Percentiles rank a stretch among this genome's conserved stretches.
Conservation (phyloP, 2,797 vertebrate genomes). For the Pristis pectinata region DNA sequence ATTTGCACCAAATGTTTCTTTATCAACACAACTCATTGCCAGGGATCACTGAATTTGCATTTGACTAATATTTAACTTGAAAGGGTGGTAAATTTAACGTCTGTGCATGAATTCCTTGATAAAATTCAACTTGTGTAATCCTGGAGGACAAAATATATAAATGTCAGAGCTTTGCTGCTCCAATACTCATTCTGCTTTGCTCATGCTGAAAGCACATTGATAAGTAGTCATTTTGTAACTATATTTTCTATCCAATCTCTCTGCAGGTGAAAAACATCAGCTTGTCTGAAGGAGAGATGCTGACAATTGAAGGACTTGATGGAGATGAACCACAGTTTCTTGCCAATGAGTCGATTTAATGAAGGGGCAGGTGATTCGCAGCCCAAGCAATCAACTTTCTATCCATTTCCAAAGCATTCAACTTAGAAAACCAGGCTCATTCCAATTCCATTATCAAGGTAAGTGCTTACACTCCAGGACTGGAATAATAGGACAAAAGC, state of each 20-base stretch:
- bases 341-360: conserved; percentile 84
- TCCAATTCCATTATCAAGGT: conserved; percentile 88
- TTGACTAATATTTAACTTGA: background rate
- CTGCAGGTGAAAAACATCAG: conserved; percentile 83
- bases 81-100: background rate
- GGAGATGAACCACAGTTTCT: conserved; percentile 73
- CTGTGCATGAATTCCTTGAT: background rate
- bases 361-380: conserved; percentile 80
- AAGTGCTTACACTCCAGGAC: conserved; percentile 39
- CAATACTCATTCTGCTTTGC: background rate
- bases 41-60: background rate
- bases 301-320: conserved; percentile 77
- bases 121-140: background rate
- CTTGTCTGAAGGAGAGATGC: conserved; percentile 68
- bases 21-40: background rate
- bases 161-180: background rate
- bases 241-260: background rate
- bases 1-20: background rate
- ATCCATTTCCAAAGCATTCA: conserved; percentile 74
- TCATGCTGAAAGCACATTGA: background rate
- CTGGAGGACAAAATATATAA: background rate
- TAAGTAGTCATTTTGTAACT: background rate
- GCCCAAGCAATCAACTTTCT: conserved; percentile 86
- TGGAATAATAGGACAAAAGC: background rate
- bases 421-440: conserved; percentile 61